Percentiles rank a stretch among this genome's conserved stretches.
phyloP scores from a whole-genome alignment of 2,113 vertebrate genomes.

The Donacobius atricapilla region DNA sequence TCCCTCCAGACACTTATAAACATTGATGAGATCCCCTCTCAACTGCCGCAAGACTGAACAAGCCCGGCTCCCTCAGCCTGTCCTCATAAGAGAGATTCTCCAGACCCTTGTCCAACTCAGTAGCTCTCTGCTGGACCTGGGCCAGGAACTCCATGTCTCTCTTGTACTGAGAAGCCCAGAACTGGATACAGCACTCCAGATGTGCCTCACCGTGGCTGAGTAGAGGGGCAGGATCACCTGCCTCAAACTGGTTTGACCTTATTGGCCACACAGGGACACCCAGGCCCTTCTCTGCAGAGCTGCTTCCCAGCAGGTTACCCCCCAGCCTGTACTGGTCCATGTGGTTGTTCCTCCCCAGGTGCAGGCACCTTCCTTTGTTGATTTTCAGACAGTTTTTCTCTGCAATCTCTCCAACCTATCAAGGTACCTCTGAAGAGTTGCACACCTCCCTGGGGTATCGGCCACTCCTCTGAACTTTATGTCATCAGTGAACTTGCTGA shows the following conservation, averaged over 20 bases:
- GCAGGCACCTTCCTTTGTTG: background rate
- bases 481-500: background rate
- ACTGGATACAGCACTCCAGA: background rate
- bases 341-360: background rate
- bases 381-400: background rate
- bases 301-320: background rate
- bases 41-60: background rate
- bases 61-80: background rate
- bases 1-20: background rate
- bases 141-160: background rate
- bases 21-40: background rate
- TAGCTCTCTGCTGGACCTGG: background rate
- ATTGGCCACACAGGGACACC: too few species aligned
- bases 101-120: background rate
- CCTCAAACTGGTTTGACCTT: background rate
- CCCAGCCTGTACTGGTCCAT: rapidly evolving
- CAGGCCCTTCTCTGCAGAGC: background rate
- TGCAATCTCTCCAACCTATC: rapidly evolving
- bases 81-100: background rate
- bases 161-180: background rate
- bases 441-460: background rate
- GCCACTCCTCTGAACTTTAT: background rate
- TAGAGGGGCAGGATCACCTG: background rate
- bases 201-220: rapidly evolving
- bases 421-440: background rate